Evolutionary conservation across 2,113 vertebrate genomes (phyloP).

Genomic region (Theristicus caerulescens): DNA sequence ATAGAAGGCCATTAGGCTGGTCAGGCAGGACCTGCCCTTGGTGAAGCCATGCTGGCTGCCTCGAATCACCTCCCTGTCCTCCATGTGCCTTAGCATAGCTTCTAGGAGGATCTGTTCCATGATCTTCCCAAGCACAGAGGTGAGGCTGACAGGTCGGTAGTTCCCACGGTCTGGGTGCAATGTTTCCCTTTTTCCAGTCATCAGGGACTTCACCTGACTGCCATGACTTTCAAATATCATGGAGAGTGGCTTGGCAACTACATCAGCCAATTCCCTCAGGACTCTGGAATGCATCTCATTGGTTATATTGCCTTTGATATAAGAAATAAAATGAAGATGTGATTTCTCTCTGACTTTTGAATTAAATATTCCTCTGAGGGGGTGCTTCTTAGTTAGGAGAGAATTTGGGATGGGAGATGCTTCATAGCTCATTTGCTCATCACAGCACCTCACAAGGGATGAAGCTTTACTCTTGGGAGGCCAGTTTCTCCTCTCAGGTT

Average conservation of each 20-base stretch:
- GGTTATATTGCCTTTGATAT: neutral
- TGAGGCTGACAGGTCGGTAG: neutral
- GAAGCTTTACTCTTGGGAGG: neutral
- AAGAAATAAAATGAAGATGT: neutral
- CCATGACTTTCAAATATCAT: neutral
- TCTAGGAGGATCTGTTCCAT: neutral
- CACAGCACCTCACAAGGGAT: neutral
- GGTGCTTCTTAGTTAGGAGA: neutral
- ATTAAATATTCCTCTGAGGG: neutral
- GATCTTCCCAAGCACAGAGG: neutral
- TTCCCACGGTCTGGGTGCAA: neutral
- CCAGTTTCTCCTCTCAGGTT: neutral
- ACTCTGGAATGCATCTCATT: neutral
- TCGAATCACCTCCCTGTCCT: neutral
- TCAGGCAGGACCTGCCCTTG: neutral
- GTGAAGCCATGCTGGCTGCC: neutral
- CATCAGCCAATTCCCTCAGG: neutral
- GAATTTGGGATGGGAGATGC: neutral
- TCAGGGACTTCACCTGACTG: neutral
- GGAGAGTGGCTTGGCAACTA: neutral
- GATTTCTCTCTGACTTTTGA: neutral
- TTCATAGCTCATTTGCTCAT: neutral
- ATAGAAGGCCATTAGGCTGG: neutral
- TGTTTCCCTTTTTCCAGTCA: neutral
- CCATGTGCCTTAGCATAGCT: neutral